A percentile compares a stretch with the other conserved stretches of the same genome.
Conservation (phyloP, 2,797 vertebrate genomes). For the Uromys caudimaculatus region DNA sequence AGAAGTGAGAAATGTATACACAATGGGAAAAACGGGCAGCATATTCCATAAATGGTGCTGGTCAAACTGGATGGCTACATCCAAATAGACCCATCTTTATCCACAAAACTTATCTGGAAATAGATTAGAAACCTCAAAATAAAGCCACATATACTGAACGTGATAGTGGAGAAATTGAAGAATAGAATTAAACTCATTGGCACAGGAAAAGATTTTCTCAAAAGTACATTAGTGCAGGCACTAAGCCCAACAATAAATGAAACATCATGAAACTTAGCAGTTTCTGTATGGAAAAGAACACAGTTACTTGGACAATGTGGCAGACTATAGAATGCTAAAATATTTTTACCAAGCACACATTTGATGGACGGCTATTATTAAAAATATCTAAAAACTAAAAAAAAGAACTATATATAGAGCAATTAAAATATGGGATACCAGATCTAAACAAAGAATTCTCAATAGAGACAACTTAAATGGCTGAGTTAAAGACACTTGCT, state of each 20-base stretch:
- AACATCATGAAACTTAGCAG: not conserved
- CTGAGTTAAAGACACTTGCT: not conserved
- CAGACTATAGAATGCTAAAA: not conserved
- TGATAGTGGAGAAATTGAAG: not conserved
- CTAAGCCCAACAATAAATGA: not conserved
- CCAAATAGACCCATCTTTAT: too few relatives aligned
- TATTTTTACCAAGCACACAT: not conserved
- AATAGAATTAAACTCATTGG: not conserved
- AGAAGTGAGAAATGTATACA: not conserved
- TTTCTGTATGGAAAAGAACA: not conserved
- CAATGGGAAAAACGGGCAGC: not conserved
- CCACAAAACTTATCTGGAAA: too few relatives aligned
- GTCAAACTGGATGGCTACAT: not conserved
- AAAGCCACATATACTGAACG: not conserved
- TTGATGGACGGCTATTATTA: not conserved
- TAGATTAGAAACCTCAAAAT: too few relatives aligned
- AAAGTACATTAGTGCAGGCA: not conserved
- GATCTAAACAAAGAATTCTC: not conserved
- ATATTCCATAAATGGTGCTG: not conserved
- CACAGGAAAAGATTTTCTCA: not conserved
- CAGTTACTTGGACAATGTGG: not conserved
- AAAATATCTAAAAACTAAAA: not conserved
- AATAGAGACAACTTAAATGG: not conserved
- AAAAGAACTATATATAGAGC: not conserved
- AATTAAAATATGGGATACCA: not conserved